These are phyloP conservation scores for Sipha maydis DNA, from an alignment of 2,888 invertebrate genomes.

Conservation along the genomic window DNA sequence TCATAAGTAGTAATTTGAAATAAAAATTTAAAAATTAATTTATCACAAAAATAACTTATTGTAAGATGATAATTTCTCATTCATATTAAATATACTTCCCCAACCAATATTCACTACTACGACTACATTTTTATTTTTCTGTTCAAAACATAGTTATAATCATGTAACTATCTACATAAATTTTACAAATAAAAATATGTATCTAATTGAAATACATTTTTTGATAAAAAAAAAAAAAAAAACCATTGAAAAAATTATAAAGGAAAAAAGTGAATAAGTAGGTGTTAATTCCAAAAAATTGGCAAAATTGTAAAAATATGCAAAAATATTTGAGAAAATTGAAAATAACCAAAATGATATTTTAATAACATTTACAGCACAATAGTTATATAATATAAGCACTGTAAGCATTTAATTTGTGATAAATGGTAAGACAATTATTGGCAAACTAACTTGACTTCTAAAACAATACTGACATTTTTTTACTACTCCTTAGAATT, in stretches of 20 bases:
- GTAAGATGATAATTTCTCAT: too few species aligned
- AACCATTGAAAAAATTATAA: background rate
- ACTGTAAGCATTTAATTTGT: background rate
- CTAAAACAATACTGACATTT: too few species aligned
- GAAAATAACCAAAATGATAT: background rate
- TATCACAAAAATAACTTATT: background rate
- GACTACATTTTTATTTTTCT: background rate
- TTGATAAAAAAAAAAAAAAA: background rate
- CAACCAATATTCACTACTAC: too few species aligned
- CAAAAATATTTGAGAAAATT: background rate
- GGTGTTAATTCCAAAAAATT: too few species aligned
- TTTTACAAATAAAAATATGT: background rate
- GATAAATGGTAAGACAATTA: background rate
- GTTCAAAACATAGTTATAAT: background rate
- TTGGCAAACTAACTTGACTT: too few species aligned
- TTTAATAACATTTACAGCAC: background rate
- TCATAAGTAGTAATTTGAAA: background rate
- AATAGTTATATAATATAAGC: background rate
- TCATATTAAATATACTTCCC: background rate
- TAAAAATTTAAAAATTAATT: background rate
- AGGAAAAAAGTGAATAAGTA: background rate
- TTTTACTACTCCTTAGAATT: too few species aligned
- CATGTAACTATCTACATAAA: too few species aligned
- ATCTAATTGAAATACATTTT: background rate
- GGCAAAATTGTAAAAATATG: too few species aligned